Conservation (phyloP, 2,113 vertebrate genomes). For the Siniperca chuatsi region DNA sequence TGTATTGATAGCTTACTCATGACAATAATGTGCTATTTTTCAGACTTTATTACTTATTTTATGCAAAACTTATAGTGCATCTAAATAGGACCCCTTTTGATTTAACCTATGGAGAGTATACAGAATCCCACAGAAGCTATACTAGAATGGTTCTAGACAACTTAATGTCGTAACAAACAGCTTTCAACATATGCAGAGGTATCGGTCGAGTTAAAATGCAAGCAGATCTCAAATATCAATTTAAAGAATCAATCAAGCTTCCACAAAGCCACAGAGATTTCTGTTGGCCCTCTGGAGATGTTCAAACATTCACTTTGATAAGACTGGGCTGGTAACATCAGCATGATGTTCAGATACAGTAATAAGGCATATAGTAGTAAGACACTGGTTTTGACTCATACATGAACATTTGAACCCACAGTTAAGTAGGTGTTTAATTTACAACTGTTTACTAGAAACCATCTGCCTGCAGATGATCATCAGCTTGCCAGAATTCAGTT, state of each 20-base stretch:
- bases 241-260: neutral
- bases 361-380: neutral
- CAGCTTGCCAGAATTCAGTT: conserved; percentile 19
- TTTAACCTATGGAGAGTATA: too few relatives aligned
- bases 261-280: neutral
- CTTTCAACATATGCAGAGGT: neutral
- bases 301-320: conserved; percentile 28
- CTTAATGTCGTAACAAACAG: neutral
- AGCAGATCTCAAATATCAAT: conserved; percentile 9
- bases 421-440: neutral
- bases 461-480: conserved; percentile 30
- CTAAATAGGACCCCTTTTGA: neutral
- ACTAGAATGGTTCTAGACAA: neutral
- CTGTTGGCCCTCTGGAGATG: neutral
- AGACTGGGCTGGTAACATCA: neutral
- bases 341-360: neutral
- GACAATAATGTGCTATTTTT: neutral
- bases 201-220: neutral
- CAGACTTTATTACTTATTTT: neutral
- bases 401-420: neutral
- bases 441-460: too few relatives aligned
- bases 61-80: neutral
- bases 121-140: neutral
- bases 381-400: neutral
- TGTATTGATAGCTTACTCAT: too few relatives aligned